Evolutionary conservation across 92 coral and sea anemone species (phyloP), one percentile per base, ranked within the genome.

Genomic region (Paramuricea clavata): DNA sequence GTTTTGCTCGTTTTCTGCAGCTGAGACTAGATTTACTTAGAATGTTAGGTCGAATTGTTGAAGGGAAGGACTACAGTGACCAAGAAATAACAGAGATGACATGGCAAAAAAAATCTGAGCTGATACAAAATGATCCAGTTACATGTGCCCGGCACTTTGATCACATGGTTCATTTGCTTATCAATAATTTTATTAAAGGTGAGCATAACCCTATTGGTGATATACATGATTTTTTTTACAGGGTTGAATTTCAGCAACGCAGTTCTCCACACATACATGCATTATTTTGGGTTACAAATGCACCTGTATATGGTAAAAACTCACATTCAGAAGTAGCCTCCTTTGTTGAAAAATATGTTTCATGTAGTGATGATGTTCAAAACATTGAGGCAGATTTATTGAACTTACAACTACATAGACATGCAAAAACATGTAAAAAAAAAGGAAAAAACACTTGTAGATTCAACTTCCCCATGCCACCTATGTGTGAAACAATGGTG

Each of bases 1-100:
- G 93, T 92, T 92, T 39, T 92, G 93, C 49, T 92, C 93, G 33
- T 93, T 93, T 82, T 93, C 93, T 15, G 95, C 95, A 10, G 95
- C 94, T 49, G 95, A 93, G 81, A 93, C 95, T 34, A 88, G 91
- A 35, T 75, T 49, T 93, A 42, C 83, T 90, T 2, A 88, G 85
- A 85, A 83, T 70, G 21, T 60, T 88, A 10, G 95, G 95, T 28
- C 83, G 95, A 49, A 59, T 93, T 21, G 65, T 81, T 8, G 92
- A 90, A 17, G 87, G 87, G 23, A 93, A 78, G 34, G 85, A 93
- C 1, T 87, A 83, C 81, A 78, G 90, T 30, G 90, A 90, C 49
- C 71, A 82, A 27, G 89, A 92, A 16, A 86, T 89, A 13, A 89
- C 69, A 0, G 27, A 52, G 5, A 93, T 93, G 93, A 78, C 88